phyloP scores from a whole-genome alignment of 2,113 vertebrate genomes.

The Cebidichthys violaceus region DNA sequence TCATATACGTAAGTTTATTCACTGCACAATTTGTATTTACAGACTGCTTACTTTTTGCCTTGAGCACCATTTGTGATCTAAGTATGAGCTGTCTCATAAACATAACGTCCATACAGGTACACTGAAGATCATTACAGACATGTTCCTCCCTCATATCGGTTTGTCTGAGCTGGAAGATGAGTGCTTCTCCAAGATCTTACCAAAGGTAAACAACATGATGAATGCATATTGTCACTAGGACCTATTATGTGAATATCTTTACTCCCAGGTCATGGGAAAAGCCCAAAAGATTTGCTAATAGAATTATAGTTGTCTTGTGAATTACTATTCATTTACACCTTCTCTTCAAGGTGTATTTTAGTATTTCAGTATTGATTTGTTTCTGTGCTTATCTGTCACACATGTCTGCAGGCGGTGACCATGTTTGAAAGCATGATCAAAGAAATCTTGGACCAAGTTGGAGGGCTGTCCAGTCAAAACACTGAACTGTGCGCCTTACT shows the following conservation, averaged over 20 bases:
- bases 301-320: background rate
- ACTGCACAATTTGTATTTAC: background rate
- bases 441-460: constrained; percentile 87
- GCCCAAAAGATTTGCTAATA: background rate
- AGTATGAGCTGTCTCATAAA: background rate
- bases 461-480: constrained; percentile 89
- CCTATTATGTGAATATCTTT: background rate
- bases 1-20: constrained; percentile 88
- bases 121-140: constrained; percentile 89
- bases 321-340: background rate
- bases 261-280: background rate
- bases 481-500: constrained; percentile 84
- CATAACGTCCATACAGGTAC: constrained; percentile 82
- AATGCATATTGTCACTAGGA: background rate
- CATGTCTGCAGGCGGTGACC: constrained; percentile 83
- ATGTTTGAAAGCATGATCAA: constrained; percentile 89
- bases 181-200: constrained; percentile 91
- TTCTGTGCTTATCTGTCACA: background rate
- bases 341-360: background rate
- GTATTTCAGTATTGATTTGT: background rate
- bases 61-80: background rate
- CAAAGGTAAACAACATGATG: constrained; percentile 85
- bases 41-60: background rate
- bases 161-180: constrained; percentile 86
- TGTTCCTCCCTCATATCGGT: constrained; percentile 93